A percentile compares a stretch with the other conserved stretches of the same genome.
Evolutionary conservation across 2,113 vertebrate species (phyloP).

Genomic region (Haplochromis burtoni): DNA sequence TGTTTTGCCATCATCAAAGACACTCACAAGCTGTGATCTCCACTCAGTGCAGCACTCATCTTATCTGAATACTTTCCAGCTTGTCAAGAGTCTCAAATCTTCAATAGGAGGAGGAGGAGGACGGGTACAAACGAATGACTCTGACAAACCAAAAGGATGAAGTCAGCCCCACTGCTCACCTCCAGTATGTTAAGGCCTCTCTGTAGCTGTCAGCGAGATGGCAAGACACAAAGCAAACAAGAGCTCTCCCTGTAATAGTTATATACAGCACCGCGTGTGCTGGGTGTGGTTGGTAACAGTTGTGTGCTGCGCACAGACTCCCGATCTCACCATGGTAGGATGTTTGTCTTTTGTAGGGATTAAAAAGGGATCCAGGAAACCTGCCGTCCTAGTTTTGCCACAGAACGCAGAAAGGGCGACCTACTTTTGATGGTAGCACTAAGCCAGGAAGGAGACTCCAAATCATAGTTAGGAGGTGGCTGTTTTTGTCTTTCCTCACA

Average conservation of each 20-base stretch:
- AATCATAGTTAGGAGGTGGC: slow-evolving; percentile 25
- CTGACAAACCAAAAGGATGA: slow-evolving; percentile 34
- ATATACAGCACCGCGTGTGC: slow-evolving; percentile 24
- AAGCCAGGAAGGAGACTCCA: slow-evolving; percentile 38
- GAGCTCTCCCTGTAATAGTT: slow-evolving; percentile 37
- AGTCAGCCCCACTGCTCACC: slow-evolving; percentile 43
- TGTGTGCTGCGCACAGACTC: slow-evolving; percentile 29
- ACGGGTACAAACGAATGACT: neutral
- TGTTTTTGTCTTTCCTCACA: slow-evolving; percentile 5
- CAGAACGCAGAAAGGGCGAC: slow-evolving; percentile 10
- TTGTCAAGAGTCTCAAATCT: slow-evolving; percentile 43
- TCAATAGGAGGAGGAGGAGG: neutral
- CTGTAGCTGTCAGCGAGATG: slow-evolving; percentile 41
- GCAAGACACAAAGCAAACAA: slow-evolving; percentile 25
- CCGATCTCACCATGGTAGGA: slow-evolving; percentile 27
- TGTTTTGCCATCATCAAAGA: slow-evolving; percentile 15
- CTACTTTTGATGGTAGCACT: slow-evolving; percentile 44
- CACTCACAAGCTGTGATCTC: slow-evolving; percentile 24
- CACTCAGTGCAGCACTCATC: slow-evolving; percentile 2
- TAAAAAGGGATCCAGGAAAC: slow-evolving; percentile 63
- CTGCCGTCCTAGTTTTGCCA: slow-evolving; percentile 51
- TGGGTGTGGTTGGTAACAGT: slow-evolving; percentile 50
- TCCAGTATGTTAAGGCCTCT: slow-evolving; percentile 12
- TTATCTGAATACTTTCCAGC: slow-evolving; percentile 34
- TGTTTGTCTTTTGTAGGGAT: slow-evolving; percentile 62